Evolutionary conservation across 2,888 invertebrate genomes (phyloP), one percentile per base, ranked within the genome.

Genomic region (Dastarcus helophoroides): DNA sequence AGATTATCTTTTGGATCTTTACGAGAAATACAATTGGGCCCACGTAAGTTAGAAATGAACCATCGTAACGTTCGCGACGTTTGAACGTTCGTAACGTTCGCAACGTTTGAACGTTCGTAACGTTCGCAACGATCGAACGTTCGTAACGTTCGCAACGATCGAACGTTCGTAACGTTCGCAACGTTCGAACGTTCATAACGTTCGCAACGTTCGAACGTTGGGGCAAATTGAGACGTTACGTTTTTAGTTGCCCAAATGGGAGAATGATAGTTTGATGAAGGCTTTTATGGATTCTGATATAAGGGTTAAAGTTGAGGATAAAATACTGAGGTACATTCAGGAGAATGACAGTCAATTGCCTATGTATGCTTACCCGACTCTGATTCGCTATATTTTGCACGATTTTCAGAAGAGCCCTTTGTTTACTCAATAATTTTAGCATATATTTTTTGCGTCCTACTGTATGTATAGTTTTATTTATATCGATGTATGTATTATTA

Each of bases 301-400:
- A 32, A 46, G 53, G 8, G 45, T 46, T 28, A 32, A 43, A 22
- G 48, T 60, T 11, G 52, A 54, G 30, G 36, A 50, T 21, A 47
- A 49, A 33, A 40, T 62, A 4, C 33, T 61, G 32, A 47, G 55
- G 9, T 62, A 57, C 36, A 43, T 62, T 11, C 42, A 47, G 14
- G 42, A 48, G 3, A 50, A 60, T 31, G 22, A 47, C 8, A 42
- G 35, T 9, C 44, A 51, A 34, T 40, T 63, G 11, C 54, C 60
- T 1, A 58, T 62, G 58, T 63, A 62, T 35, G 60, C 58, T 1
- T 54, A 58, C 41, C 60, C 58, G 1, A 32, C 46, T 6, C 37
- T 54, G 3, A 43, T 57, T 8, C 51, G 52, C 15, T 38, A 42
- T 11, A 44, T 60, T 9, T 29, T 58, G 21, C 43, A 47, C 17